Conservation (phyloP, 2,888 invertebrate genomes). For the Lasioglossum leucozonium region DNA sequence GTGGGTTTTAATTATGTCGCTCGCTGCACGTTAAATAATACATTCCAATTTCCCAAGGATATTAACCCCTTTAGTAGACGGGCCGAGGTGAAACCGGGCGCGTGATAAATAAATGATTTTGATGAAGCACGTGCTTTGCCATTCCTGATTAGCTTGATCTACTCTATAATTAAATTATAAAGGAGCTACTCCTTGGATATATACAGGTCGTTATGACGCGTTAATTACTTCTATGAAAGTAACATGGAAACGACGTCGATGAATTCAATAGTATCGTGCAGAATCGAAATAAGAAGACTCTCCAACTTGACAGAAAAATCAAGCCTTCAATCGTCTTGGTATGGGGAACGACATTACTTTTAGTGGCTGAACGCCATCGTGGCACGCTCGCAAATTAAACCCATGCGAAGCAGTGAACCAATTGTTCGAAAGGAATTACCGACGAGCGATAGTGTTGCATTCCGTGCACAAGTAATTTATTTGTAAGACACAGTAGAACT, state of each 20-base stretch:
- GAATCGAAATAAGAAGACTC: not conserved
- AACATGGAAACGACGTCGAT: not conserved
- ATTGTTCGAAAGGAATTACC: no score
- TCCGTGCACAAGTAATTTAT: no score
- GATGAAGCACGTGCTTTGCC: slow-evolving; percentile 51
- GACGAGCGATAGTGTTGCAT: no score
- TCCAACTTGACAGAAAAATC: not conserved
- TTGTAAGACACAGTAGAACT: no score
- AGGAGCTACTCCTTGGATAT: slow-evolving; percentile 33
- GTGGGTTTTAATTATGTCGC: slow-evolving; percentile 57
- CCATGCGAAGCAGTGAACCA: no score
- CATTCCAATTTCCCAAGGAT: slow-evolving; percentile 67
- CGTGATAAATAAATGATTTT: slow-evolving; percentile 65
- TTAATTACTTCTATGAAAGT: slow-evolving; percentile 27
- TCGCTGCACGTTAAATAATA: slow-evolving; percentile 58
- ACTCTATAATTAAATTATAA: slow-evolving; percentile 53
- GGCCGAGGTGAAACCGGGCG: slow-evolving; percentile 28
- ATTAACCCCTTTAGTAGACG: slow-evolving; percentile 63
- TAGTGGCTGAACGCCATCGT: not conserved
- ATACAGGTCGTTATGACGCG: slow-evolving; percentile 29
- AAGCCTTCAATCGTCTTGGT: not conserved
- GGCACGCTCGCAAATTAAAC: no score
- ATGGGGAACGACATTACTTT: not conserved
- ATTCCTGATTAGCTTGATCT: slow-evolving; percentile 55
- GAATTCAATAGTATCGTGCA: slow-evolving; percentile 15